Evolutionary conservation across 2,113 vertebrate species (phyloP).

Genomic region (Siniperca chuatsi): DNA sequence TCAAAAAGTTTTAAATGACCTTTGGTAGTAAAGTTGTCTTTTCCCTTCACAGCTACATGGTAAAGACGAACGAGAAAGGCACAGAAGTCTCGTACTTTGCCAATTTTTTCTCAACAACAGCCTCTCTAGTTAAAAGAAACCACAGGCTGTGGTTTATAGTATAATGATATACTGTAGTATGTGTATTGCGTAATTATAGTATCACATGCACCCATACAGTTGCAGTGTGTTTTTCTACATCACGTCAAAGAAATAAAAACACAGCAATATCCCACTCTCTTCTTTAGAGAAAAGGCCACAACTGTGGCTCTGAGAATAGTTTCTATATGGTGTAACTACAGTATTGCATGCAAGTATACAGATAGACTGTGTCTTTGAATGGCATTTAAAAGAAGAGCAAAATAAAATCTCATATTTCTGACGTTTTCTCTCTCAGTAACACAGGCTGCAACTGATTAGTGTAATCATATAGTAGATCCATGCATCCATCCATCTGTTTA

Average conservation of each 20-base stretch:
- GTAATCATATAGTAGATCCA: conserved; percentile 31
- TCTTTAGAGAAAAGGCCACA: neutral
- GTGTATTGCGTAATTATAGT: conserved; percentile 70
- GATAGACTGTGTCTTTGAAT: conserved; percentile 2
- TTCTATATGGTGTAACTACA: conserved; percentile 20
- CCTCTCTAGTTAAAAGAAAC: conserved; percentile 46
- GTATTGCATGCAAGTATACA: neutral
- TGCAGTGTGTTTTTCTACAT: conserved; percentile 52
- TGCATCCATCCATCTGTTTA: conserved; percentile 30
- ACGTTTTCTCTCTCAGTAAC: conserved; percentile 11
- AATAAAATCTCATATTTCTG: conserved; percentile 44
- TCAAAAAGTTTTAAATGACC: neutral
- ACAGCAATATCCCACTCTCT: neutral
- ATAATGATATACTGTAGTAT: conserved; percentile 57
- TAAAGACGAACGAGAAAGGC: neutral
- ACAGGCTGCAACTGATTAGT: conserved; percentile 27
- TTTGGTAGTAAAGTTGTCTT: neutral
- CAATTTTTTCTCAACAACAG: conserved; percentile 28
- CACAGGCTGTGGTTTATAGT: conserved; percentile 48
- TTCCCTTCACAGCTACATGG: conserved; percentile 16
- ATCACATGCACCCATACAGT: conserved; percentile 50
- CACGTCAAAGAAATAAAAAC: conserved; percentile 30
- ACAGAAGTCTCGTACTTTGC: neutral
- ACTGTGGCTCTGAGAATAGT: conserved; percentile 27
- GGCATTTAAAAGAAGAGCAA: conserved; percentile 14